Percentiles rank a stretch among this genome's conserved stretches.
These are phyloP conservation scores for Helicoverpa armigera DNA, from an alignment of 1,140 invertebrate genomes.

Conservation along the genomic window DNA sequence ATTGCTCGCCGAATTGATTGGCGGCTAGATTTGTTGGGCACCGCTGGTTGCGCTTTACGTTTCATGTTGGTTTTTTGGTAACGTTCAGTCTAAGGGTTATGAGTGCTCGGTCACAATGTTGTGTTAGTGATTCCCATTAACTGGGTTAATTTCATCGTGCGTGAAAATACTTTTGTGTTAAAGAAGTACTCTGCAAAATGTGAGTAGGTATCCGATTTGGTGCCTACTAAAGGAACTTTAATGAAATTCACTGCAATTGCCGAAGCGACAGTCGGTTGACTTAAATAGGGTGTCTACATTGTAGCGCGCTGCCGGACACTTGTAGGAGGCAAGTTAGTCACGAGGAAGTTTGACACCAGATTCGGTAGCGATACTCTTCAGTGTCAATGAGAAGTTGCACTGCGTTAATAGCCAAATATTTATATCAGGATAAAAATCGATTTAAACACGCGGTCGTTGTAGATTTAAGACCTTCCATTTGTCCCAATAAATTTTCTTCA, in stretches of 20 bases:
- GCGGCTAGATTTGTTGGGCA: conserved; percentile 57
- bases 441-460: no score
- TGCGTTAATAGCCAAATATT: no score
- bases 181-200: no score
- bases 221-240: background rate
- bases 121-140: background rate
- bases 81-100: conserved; percentile 2
- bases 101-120: background rate
- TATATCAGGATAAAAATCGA: no score
- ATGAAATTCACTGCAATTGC: background rate
- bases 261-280: background rate
- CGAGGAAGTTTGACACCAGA: background rate
- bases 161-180: no score
- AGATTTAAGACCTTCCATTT: no score
- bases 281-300: conserved; percentile 30
- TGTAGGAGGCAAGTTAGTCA: background rate
- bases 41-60: conserved; percentile 30
- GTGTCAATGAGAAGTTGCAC: no score
- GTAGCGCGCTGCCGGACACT: background rate
- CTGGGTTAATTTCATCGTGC: no score
- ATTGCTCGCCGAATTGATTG: conserved; percentile 77
- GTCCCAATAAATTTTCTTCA: no score
- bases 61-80: conserved; percentile 35
- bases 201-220: no score
- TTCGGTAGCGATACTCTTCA: background rate